These are phyloP conservation scores for Falco cherrug DNA, from an alignment of 2,797 vertebrate genomes.

Conservation along the genomic window DNA sequence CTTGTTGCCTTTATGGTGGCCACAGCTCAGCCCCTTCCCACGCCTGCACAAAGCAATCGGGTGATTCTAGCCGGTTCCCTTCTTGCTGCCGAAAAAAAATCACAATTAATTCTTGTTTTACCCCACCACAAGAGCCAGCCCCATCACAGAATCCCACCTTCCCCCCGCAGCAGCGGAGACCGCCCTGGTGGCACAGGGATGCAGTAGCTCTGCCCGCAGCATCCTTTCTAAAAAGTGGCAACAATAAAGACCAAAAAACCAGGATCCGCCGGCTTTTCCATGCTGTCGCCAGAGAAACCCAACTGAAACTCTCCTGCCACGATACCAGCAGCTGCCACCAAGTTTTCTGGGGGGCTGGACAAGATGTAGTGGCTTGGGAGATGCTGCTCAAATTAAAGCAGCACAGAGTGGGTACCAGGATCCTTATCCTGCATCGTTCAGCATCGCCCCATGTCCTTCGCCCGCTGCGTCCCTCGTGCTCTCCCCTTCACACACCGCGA, in stretches of 20 bases:
- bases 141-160: not conserved
- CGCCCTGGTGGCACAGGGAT: accelerated
- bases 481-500: not conserved
- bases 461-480: accelerated
- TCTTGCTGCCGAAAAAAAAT: not conserved
- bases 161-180: accelerated
- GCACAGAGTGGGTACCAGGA: not conserved
- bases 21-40: not conserved
- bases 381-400: not conserved
- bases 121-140: too few species aligned
- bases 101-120: not conserved
- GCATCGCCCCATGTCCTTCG: not conserved
- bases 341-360: accelerated
- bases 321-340: not conserved
- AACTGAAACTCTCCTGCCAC: accelerated
- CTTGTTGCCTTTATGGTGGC: not conserved
- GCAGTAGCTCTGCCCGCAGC: not conserved
- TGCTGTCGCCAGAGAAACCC: not conserved
- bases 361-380: too few species aligned
- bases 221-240: not conserved
- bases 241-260: too few species aligned
- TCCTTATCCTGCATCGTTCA: accelerated
- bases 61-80: not conserved
- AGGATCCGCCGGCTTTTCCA: not conserved
- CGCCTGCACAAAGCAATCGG: accelerated